Base-by-base conservation (phyloP, 2,113 vertebrate genomes). In the Microcebus ravelobensis region DNA sequence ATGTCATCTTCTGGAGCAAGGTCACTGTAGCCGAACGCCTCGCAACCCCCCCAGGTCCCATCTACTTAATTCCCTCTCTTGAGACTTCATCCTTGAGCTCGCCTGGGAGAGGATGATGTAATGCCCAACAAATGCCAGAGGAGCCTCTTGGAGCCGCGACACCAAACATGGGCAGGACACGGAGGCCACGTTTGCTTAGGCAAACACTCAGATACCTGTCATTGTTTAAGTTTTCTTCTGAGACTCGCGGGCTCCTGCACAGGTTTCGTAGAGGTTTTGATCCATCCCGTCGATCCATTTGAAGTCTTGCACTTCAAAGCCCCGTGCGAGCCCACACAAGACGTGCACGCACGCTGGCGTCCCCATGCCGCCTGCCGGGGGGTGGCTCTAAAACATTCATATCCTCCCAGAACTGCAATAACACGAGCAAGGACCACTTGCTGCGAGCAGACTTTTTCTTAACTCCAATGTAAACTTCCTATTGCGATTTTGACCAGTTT, bases 71-170 rank as follows among this genome's bases (percentile, higher is more conserved):
- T 98, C 70, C 95, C 95, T 50, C 96, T 94, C 90, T 94, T 59
- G 77, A 92, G 95, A 96, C 97, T 97, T 97, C 97, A 96, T 97
- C 82, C 97, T 84, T 91, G 94, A 96, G 96, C 90, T 68, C 3
- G 0, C 36, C 79, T 71, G 96, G 55, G 76, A 80, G 70, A 91
- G 68, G 80, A 68, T 97, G 97, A 96, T 23, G 90, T 96, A 87
- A 98, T 94, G 88, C 95, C 86, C 80, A 73, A 92, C 63, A 87
- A 89, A 77, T 52, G 83, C 96, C 98, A 96, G 57, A 70, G 50
- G 31, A n/a, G 95, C 93, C 97, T 97, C 85, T 52, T 36, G 12
- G 71, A 91, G 87, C 71, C 65, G 48, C 2, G 6, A 80, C 96
- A 65, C 71, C 90, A 39, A 52, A 90, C 96, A 34, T 2, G 74